phyloP scores from a whole-genome alignment of 2,113 vertebrate species.

The Coregonus clupeaformis region DNA sequence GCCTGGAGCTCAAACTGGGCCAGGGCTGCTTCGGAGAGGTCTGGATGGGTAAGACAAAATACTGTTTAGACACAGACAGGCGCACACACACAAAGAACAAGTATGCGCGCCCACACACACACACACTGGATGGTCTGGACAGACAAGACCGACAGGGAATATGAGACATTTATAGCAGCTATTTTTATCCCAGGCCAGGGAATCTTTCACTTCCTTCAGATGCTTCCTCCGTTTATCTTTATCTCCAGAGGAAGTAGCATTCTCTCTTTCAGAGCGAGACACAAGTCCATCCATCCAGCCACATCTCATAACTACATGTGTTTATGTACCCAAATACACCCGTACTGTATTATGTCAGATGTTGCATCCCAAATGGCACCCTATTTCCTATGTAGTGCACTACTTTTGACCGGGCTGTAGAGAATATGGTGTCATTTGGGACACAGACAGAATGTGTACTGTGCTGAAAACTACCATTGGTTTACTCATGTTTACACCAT shows the following conservation, averaged over 20 bases:
- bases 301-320: no score
- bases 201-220: conserved; percentile 52
- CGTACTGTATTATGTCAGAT: no score
- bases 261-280: background rate
- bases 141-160: background rate
- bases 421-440: no score
- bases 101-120: background rate
- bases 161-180: conserved; percentile 32
- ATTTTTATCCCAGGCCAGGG: conserved; percentile 29
- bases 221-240: conserved; percentile 53
- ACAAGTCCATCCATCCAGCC: background rate
- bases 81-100: conserved; percentile 51
- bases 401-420: no score
- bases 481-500: background rate
- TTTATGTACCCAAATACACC: no score
- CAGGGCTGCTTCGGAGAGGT: conserved; percentile 99
- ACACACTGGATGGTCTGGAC: background rate
- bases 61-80: conserved; percentile 1
- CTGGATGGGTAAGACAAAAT: conserved; percentile 91
- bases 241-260: conserved; percentile 36
- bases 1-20: conserved; percentile 94
- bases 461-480: background rate
- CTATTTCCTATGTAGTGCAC: no score
- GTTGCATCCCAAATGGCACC: no score
- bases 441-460: no score